Conservation (phyloP, 2,888 invertebrate genomes). For the Nomada flava region DNA sequence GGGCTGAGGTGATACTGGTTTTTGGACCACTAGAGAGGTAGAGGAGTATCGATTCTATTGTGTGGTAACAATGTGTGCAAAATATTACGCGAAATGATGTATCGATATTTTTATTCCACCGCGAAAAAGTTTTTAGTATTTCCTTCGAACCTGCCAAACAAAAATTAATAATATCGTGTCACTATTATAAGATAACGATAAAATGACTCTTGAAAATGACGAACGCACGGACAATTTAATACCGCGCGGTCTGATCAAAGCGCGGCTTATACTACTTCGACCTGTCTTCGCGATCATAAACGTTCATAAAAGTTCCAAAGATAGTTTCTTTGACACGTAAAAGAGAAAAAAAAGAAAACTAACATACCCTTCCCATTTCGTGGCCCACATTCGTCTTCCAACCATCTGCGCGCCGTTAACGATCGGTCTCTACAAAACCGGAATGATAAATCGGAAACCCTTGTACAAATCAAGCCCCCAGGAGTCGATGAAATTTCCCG, state of each 20-base stretch:
- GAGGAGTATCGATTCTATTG: no score
- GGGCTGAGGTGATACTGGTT: not conserved
- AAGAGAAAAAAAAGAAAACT: not conserved
- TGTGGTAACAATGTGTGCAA: no score
- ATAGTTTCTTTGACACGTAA: not conserved
- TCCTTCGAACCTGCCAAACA: no score
- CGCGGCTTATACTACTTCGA: not conserved
- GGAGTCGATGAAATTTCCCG: conserved; percentile 11
- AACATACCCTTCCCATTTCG: not conserved
- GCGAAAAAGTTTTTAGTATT: no score
- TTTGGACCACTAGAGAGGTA: not conserved
- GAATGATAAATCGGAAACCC: conserved; percentile 4
- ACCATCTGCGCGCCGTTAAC: conserved; percentile 19
- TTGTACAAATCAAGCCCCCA: conserved; percentile 2
- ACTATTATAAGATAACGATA: no score
- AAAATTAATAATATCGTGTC: no score
- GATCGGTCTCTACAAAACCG: conserved; percentile 2
- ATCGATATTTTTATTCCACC: no score
- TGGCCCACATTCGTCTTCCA: not conserved
- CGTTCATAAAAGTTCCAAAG: not conserved
- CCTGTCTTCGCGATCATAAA: no score
- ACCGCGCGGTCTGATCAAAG: not conserved
- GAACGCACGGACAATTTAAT: not conserved
- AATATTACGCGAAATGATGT: no score
- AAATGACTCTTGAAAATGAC: no score